Percentiles rank a stretch among this genome's conserved stretches.
Evolutionary conservation across 2,113 vertebrate genomes (phyloP).

Genomic region (Perca schrenkii): DNA sequence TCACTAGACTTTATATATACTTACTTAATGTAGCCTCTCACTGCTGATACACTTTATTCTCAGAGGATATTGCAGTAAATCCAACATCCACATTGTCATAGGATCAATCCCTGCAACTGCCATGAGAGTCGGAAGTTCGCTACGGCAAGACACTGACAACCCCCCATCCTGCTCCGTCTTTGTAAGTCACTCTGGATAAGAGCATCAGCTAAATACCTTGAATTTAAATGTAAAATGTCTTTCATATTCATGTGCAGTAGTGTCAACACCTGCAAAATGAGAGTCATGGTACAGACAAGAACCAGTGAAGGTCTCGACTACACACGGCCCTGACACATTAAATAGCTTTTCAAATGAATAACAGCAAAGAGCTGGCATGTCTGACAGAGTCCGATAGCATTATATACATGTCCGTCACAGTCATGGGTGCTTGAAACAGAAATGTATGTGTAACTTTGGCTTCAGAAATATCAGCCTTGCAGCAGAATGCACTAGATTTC

Average conservation of each 20-base stretch:
- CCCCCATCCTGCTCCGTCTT: conserved; percentile 3
- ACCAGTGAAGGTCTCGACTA: conserved; percentile 35
- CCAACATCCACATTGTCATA: conserved; percentile 7
- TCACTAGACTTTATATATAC: not conserved
- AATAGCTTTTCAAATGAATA: conserved; percentile 76
- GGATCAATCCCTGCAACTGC: conserved; percentile 29
- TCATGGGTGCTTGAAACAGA: conserved; percentile 76
- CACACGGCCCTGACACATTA: conserved; percentile 55
- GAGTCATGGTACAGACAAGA: conserved; percentile 49
- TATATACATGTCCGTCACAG: conserved; percentile 80
- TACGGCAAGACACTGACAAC: conserved; percentile 33
- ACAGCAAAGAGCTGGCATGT: conserved; percentile 71
- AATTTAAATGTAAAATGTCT: conserved; percentile 50
- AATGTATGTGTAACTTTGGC: conserved; percentile 71
- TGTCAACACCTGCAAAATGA: conserved; percentile 69
- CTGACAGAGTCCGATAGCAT: conserved; percentile 81
- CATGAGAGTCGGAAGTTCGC: conserved; percentile 15
- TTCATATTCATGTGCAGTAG: conserved; percentile 58
- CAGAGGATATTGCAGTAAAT: conserved; percentile 13
- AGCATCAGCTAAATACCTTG: conserved; percentile 44
- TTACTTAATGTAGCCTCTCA: not conserved
- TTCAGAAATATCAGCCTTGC: conserved; percentile 63
- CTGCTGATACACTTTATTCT: not conserved
- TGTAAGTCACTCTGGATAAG: conserved; percentile 43
- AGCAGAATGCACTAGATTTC: conserved; percentile 66